Base-by-base conservation (phyloP, 2,888 invertebrate species). In the Deilephila porcellus region DNA sequence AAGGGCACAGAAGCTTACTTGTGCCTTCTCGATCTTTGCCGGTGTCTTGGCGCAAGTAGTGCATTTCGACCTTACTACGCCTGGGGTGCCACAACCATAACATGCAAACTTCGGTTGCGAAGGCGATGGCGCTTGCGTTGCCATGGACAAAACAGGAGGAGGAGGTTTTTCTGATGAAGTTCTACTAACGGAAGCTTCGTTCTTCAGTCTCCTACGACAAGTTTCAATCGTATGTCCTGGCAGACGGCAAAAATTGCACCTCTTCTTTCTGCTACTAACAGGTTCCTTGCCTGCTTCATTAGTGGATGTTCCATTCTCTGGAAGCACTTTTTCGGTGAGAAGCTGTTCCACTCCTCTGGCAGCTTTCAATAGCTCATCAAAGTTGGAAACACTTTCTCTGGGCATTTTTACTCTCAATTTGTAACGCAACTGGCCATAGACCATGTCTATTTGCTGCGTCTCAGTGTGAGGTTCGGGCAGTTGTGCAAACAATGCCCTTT, bases 361-460 rank as follows among this genome's bases (percentile, higher is more conserved):
- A 20, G 60, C 60, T 60, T 60, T 60, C 25, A 60, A 20, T 20
- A 60, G 20, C 25, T 20, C 25, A 25, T 60, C 60, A 20, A 60
- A 60, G 8, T 11, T 60, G n/a, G 11, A 11, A 11, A 60, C 60
- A 25, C 25, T 60, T 60, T 60, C 60, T 14, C 60, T 60, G 20
- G 60, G 60, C 60, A 60, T 60, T 60, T 60, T 60, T 3, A 60
- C 60, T 37, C 60, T 25, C 3, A 25, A 32, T 75, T 73, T 80
- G 45, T 76, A 77, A 62, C 2, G 20, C 14, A 60, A 25, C 25
- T 60, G 60, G 25, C 60, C 60, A 60, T 60, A 60, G 8, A 80
- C 71, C 74, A 80, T 78, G 37, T 80, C 80, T 59, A 80, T 56
- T n/a, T 80, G 79, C 25, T 77, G 74, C 14, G 17, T 20, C n/a